Conservation (phyloP, 2,113 vertebrate genomes). For the Hippopotamus amphibius region DNA sequence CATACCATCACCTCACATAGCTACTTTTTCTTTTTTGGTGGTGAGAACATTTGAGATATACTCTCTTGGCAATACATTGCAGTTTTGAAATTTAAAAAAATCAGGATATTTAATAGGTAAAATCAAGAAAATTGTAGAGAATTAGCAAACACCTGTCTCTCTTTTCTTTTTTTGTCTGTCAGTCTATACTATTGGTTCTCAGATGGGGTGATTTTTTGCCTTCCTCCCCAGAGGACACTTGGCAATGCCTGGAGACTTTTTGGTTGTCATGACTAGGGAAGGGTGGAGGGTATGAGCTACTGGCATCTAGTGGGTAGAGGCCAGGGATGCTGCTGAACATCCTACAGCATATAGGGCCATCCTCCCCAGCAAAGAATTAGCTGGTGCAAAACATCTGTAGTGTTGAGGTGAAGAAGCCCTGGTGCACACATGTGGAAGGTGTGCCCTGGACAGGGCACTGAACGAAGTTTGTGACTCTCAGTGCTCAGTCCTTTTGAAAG, state of each 20-base stretch:
- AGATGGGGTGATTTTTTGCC: background rate
- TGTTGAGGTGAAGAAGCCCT: background rate
- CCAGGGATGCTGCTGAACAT: background rate
- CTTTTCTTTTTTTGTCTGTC: background rate
- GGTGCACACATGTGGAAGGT: background rate
- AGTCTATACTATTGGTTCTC: background rate
- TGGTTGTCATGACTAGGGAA: background rate
- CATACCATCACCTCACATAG: background rate
- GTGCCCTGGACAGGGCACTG: background rate
- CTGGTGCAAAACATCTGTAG: background rate
- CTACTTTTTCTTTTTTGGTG: background rate
- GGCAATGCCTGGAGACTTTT: background rate
- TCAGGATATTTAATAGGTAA: background rate
- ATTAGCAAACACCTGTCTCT: background rate
- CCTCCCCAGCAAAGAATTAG: background rate
- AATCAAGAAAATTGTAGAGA: background rate
- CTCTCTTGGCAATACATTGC: background rate
- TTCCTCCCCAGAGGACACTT: background rate
- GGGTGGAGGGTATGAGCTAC: background rate
- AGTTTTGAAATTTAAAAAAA: background rate
- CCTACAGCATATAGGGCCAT: background rate
- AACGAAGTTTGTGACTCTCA: background rate
- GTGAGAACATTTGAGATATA: background rate
- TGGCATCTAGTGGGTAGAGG: background rate
- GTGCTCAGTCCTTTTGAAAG: background rate